Conservation (phyloP, 2,797 vertebrate genomes). For the Pipistrellus pygmaeus region DNA sequence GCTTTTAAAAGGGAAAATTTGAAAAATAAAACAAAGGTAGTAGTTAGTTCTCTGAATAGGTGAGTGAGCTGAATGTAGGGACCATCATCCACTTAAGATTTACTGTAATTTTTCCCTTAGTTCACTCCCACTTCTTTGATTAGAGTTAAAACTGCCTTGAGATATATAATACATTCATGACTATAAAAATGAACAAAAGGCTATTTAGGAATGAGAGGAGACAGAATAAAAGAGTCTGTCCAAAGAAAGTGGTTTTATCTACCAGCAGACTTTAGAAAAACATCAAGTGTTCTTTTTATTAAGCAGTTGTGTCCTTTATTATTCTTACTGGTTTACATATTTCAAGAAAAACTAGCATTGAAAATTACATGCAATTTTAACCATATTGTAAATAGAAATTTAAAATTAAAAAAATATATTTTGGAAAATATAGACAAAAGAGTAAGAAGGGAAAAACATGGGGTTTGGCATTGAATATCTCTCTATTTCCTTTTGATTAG, state of each 20-base stretch:
- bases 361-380: not conserved
- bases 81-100: slow-evolving; percentile 29
- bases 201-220: too few species aligned
- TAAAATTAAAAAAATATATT: not conserved
- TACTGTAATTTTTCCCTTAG: slow-evolving; percentile 29
- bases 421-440: not conserved
- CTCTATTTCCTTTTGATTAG: not conserved
- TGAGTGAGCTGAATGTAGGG: not conserved
- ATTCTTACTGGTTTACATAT: not conserved
- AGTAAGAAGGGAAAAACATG: not conserved
- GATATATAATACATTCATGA: not conserved
- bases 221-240: not conserved
- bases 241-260: not conserved
- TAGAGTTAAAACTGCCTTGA: not conserved
- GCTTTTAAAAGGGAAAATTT: not conserved
- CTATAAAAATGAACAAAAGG: not conserved
- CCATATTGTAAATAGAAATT: not conserved
- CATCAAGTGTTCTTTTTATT: not conserved
- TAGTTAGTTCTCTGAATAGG: not conserved
- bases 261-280: not conserved
- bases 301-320: not conserved
- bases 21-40: slow-evolving; percentile 37
- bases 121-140: slow-evolving; percentile 39
- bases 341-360: not conserved
- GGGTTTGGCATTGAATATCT: not conserved